A percentile compares a stretch with the other conserved stretches of the same genome.
Evolutionary conservation across 1,140 invertebrate species (phyloP).

Genomic region (Euwallacea fornicatus): DNA sequence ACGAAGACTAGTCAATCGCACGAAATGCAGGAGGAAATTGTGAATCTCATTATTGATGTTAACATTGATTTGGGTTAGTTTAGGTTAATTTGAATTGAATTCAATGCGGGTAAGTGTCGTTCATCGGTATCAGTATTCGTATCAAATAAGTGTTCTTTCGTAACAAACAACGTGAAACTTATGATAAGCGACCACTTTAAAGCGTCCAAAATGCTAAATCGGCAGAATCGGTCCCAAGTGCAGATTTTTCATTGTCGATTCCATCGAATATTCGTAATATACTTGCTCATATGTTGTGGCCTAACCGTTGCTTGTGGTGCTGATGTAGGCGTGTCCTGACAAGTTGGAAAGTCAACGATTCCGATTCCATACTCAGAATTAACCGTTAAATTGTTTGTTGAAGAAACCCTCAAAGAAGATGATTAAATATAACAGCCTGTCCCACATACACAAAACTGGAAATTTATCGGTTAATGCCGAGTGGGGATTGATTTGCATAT

Average conservation of each 20-base stretch:
- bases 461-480: too few relatives aligned
- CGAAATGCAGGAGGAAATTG: too few relatives aligned
- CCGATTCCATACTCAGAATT: too few relatives aligned
- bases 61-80: too few relatives aligned
- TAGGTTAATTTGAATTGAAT: background rate
- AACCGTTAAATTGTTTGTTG: too few relatives aligned
- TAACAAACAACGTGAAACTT: slow-evolving; percentile 9
- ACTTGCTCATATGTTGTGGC: slow-evolving; percentile 29
- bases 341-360: too few relatives aligned
- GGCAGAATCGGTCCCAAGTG: background rate
- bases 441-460: too few relatives aligned
- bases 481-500: too few relatives aligned
- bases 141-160: slow-evolving; percentile 28
- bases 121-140: slow-evolving; percentile 21
- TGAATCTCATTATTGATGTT: too few relatives aligned
- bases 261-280: background rate
- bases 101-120: too few relatives aligned
- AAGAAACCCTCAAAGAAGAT: too few relatives aligned
- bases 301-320: slow-evolving; percentile 24
- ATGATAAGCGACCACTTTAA: background rate
- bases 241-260: background rate
- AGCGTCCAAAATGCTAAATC: background rate
- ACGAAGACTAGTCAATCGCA: slow-evolving; percentile 33
- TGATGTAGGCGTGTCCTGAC: background rate
- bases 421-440: too few relatives aligned